Conservation (phyloP, 2,888 invertebrate species). For the Pheosia gnoma region DNA sequence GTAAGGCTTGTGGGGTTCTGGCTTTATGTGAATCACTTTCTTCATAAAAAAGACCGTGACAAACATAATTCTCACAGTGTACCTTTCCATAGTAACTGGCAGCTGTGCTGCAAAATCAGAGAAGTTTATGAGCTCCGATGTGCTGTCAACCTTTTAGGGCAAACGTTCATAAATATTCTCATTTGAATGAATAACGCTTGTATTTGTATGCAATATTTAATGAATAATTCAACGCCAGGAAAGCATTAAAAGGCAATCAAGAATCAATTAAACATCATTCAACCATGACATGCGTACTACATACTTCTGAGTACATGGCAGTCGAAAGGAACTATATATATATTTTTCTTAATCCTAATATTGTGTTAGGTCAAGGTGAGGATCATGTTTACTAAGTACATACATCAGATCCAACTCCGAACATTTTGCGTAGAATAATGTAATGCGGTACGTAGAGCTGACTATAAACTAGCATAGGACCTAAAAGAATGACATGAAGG, state of each 20-base stretch:
- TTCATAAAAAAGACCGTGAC: too few relatives aligned
- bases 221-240: neutral
- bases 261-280: neutral
- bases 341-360: neutral
- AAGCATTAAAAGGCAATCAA: neutral
- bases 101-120: too few relatives aligned
- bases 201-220: neutral
- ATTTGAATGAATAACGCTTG: neutral
- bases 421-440: neutral
- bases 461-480: too few relatives aligned
- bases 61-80: too few relatives aligned
- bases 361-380: too few relatives aligned
- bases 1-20: too few relatives aligned
- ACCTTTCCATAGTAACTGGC: too few relatives aligned
- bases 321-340: neutral
- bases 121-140: too few relatives aligned
- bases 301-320: neutral
- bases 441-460: neutral
- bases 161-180: neutral
- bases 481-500: too few relatives aligned
- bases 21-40: too few relatives aligned
- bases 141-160: too few relatives aligned
- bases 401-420: neutral
- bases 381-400: too few relatives aligned
- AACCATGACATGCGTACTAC: neutral